Conservation (phyloP, 2,797 vertebrate species). For the Euphonia xanthogaster region DNA sequence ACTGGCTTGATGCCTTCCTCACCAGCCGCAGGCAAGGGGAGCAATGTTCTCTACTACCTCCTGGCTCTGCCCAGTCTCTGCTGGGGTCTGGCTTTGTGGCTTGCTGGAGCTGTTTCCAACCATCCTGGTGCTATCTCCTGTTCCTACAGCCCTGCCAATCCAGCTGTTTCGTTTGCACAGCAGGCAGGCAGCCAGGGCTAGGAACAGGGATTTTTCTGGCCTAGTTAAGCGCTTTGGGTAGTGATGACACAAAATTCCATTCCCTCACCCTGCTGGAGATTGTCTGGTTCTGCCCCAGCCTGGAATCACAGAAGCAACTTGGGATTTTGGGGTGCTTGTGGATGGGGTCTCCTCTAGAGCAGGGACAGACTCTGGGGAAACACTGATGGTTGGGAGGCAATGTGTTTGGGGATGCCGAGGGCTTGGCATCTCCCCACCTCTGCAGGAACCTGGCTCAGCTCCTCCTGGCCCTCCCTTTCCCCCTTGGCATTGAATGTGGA, state of each 20-base stretch:
- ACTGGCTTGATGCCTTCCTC: not conserved
- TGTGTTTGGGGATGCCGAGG: not conserved
- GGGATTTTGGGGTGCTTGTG: not conserved
- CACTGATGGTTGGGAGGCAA: accelerated
- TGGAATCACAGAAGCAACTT: not conserved
- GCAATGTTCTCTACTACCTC: not conserved
- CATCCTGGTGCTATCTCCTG: not conserved
- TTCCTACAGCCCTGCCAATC: not conserved
- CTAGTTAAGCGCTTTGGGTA: not conserved
- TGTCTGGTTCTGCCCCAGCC: not conserved
- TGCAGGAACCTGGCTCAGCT: not conserved
- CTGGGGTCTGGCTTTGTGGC: not conserved
- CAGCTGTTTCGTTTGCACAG: not conserved
- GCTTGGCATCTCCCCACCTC: not conserved
- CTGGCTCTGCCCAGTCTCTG: not conserved
- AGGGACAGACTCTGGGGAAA: not conserved
- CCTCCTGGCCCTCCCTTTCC: not conserved
- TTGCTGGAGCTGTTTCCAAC: not conserved
- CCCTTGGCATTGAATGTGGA: not conserved
- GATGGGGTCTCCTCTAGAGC: not conserved
- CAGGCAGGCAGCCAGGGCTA: not conserved
- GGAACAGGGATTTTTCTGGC: not conserved
- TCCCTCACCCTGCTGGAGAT: not conserved
- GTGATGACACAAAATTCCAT: not conserved
- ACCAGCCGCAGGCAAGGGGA: not conserved